Evolutionary conservation across 2,888 invertebrate genomes (phyloP).

Genomic region (Drosophila formosana): DNA sequence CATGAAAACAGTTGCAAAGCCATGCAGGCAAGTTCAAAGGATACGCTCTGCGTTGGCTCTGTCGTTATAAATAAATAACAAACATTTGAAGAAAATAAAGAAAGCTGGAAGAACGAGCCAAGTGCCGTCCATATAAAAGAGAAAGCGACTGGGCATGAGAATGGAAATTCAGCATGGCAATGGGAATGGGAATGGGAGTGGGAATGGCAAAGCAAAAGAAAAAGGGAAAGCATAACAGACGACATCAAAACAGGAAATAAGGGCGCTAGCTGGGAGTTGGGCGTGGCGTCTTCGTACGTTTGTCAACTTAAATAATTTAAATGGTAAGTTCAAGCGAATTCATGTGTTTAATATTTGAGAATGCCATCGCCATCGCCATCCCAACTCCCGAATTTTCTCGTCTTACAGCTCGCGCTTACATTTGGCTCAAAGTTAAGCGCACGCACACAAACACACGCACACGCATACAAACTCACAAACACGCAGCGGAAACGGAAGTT

Average conservation of each 20-base stretch:
- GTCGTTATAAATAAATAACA: conserved; percentile 78
- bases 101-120: conserved; percentile 36
- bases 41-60: conserved; percentile 52
- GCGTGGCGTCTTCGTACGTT: conserved; percentile 36
- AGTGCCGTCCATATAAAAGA: conserved; percentile 41
- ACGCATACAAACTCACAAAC: conserved; percentile 11
- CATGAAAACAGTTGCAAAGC: conserved; percentile 64
- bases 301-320: conserved; percentile 80
- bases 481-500: conserved; percentile 62
- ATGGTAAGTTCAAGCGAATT: conserved; percentile 65
- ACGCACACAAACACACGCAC: neutral
- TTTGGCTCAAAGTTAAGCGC: conserved; percentile 41
- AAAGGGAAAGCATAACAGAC: conserved; percentile 43
- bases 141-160: conserved; percentile 36
- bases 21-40: conserved; percentile 78
- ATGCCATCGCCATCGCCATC: conserved; percentile 24
- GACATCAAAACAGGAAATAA: conserved; percentile 58
- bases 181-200: conserved; percentile 3
- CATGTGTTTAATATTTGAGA: conserved; percentile 68
- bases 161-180: conserved; percentile 1
- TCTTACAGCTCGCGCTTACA: conserved; percentile 44
- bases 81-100: conserved; percentile 62
- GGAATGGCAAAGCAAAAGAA: conserved; percentile 8
- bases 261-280: conserved; percentile 36
- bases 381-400: conserved; percentile 16